Conservation (phyloP, 1,140 invertebrate genomes). For the Homalodisca vitripennis region DNA sequence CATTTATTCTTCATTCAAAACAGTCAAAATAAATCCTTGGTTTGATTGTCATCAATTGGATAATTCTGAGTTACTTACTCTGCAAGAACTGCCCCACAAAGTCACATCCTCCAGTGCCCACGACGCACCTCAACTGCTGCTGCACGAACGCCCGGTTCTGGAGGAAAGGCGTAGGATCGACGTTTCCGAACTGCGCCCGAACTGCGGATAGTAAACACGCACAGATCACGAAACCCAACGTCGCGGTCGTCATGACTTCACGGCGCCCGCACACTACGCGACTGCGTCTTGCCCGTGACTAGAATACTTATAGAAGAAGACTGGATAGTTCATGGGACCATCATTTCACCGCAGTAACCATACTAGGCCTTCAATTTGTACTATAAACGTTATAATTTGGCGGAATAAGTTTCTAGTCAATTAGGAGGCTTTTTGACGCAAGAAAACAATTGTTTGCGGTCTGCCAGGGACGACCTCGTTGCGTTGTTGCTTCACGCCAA, state of each 20-base stretch:
- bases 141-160: constrained; percentile 3
- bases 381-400: no score
- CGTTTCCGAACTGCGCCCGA: not conserved
- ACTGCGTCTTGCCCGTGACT: no score
- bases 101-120: not conserved
- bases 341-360: not conserved
- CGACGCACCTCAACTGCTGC: not conserved
- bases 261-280: no score
- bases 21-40: not conserved
- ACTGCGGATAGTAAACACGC: not conserved
- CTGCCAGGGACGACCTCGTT: no score
- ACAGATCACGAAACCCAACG: not conserved
- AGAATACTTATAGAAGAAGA: no score
- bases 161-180: constrained; percentile 16
- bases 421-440: no score
- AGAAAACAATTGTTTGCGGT: no score
- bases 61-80: not conserved
- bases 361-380: not conserved
- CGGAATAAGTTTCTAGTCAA: no score
- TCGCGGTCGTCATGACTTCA: not conserved
- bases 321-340: not conserved
- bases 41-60: not conserved
- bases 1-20: not conserved
- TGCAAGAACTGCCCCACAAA: not conserved
- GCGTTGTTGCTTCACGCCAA: no score